A percentile compares a stretch with the other conserved stretches of the same genome.
These are phyloP conservation scores for Elephantulus edwardii DNA, from an alignment of 2,113 vertebrate genomes.

Conservation along the genomic window DNA sequence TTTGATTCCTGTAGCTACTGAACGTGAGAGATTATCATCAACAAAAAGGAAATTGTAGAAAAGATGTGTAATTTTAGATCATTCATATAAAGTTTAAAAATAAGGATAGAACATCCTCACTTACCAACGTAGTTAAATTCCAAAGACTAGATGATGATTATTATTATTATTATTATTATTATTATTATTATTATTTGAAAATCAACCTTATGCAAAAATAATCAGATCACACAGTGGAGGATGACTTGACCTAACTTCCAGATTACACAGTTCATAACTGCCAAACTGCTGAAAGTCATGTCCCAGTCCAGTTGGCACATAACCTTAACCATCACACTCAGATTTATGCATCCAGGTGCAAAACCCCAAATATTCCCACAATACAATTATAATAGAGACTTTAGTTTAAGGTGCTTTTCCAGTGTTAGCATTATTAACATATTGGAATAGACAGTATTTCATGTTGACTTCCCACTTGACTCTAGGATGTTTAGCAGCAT, in stretches of 20 bases:
- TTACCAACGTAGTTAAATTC: too few relatives aligned
- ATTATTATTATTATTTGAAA: too few relatives aligned
- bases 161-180: too few relatives aligned
- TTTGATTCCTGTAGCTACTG: neutral
- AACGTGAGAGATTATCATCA: slow-evolving; percentile 39
- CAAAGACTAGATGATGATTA: too few relatives aligned
- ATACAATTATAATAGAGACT: neutral
- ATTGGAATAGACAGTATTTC: neutral
- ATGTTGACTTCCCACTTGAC: neutral
- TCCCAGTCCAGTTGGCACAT: too few relatives aligned
- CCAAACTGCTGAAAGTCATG: too few relatives aligned
- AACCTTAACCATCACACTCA: too few relatives aligned
- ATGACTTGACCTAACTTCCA: too few relatives aligned
- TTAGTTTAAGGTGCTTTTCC: neutral
- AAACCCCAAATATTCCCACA: neutral
- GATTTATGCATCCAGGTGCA: too few relatives aligned
- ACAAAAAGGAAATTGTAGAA: slow-evolving; percentile 19
- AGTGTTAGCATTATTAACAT: slow-evolving; percentile 12
- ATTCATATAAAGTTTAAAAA: slow-evolving; percentile 41
- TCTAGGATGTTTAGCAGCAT: neutral
- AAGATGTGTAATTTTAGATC: neutral
- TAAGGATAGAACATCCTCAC: neutral
- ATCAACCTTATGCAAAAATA: too few relatives aligned
- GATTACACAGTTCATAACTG: too few relatives aligned
- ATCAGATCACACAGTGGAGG: too few relatives aligned